Conservation (phyloP, 2,888 invertebrate genomes). For the Peribatodes rhomboidaria region DNA sequence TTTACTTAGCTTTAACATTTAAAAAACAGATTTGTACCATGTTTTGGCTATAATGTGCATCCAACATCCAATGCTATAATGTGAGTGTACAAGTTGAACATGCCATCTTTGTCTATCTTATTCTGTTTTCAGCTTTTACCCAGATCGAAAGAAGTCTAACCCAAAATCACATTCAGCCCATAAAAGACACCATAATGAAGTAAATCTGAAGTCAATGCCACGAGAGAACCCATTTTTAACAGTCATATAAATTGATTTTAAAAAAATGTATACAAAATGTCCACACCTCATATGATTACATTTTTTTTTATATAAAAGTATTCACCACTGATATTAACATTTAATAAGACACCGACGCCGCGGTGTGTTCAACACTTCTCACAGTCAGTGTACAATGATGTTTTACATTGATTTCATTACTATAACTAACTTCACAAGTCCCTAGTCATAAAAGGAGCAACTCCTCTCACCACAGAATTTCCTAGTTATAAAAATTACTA, state of each 20-base stretch:
- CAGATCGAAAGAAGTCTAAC: not conserved
- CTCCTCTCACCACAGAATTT: conserved; percentile 86
- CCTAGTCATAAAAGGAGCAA: conserved; percentile 77
- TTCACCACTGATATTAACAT: conserved; percentile 71
- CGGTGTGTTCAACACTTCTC: conserved; percentile 70
- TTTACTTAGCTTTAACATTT: not conserved
- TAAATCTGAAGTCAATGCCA: conserved; percentile 75
- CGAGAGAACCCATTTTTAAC: conserved; percentile 79
- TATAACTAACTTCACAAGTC: conserved; percentile 73
- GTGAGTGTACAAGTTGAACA: not conserved
- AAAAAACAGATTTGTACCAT: no score
- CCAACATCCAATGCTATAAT: not conserved
- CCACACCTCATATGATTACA: conserved; percentile 81
- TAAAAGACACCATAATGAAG: conserved; percentile 39
- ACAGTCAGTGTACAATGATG: conserved; percentile 67
- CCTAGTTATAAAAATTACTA: conserved; percentile 84
- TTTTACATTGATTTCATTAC: conserved; percentile 65
- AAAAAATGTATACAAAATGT: conserved; percentile 84
- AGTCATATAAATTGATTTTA: conserved; percentile 72
- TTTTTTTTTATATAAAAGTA: conserved; percentile 81
- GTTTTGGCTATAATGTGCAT: not conserved
- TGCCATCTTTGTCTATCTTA: not conserved
- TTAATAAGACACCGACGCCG: conserved; percentile 66
- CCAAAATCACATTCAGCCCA: conserved; percentile 1
- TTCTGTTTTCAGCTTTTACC: not conserved